Base-by-base conservation (phyloP, 2,113 vertebrate genomes). In the Polypterus bichir region DNA sequence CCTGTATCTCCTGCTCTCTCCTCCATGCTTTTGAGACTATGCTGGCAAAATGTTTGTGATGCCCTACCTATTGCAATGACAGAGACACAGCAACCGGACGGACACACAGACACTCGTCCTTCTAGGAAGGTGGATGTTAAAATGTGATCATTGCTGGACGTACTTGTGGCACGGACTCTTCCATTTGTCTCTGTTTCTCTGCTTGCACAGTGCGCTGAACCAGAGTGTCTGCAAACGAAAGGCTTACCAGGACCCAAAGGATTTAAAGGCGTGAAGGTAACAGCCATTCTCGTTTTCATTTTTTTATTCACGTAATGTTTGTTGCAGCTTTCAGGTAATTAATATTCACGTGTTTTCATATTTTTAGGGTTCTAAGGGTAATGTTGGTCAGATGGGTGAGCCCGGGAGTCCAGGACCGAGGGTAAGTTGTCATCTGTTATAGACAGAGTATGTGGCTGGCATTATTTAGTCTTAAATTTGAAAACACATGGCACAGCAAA, bases 281-380 rank as follows among this genome's bases (percentile, higher is more conserved):
- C 54, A 49, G 6, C 4, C 4, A 46, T 48, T 27, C 3, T 9
- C 5, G 9, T 27, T 10, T 48, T 48, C 11, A 47, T 48, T 48
- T 48, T n/a, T 49, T 49, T 46, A 6, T 60, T 48, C 9, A 60
- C n/a, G 10, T 11, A 8, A 9, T 44, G 5, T 59, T 11, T 56
- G 11, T 11, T 49, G 4, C 27, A n/a, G 27, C 44, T 58, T 5
- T 57, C 6, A 48, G 2, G 5, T 27, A 46, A 48, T 4, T 46
- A n/a, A 58, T 44, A 9, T 11, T 54, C 3, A 7, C 54, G 1
- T 60, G n/a, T 6, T 46, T 66, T 49, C 44, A 44, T 64, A 57
- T 58, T 57, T 48, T 51, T 46, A 72, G 70, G 70, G 70, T 9
- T 10, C 47, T 3, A 72, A 72, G 54, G 70, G 70, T 67, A 65